Evolutionary conservation across 2,113 vertebrate species (phyloP), one percentile per base, ranked within the genome.

Genomic region (Speoplatyrhinus poulsoni): DNA sequence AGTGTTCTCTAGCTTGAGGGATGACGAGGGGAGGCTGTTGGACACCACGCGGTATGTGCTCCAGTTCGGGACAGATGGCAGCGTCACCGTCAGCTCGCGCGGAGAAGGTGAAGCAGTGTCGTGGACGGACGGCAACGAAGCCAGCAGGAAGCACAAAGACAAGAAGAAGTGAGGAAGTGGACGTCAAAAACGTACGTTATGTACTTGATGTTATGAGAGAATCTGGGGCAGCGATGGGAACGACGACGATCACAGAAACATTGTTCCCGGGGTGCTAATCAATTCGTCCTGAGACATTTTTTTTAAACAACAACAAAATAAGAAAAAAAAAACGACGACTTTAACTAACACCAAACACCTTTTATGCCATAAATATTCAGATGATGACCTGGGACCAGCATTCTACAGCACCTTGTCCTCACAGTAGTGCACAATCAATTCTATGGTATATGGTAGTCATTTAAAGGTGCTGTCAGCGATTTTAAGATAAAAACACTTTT

Each of bases 1-100:
- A 17, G 95, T 98, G 13, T 96, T 96, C 2, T 94, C 93, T 64
- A 88, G 92, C 13, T 89, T 99, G 74, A 87, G 93, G 68, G 96
- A 98, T 0, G 93, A 95, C 63, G 90, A 96, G 0, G 96, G 95
- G 1, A 85, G 90, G 16, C 94, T 94, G 9, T 94, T 96, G 84
- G 92, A 94, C 0, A 88, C 93, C 6, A 89, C 81, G 48, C 93
- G 93, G 15, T 92, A 94, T 36, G 84, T 91, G 12, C 93, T 97
- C 49, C 89, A 95, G 72, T 94, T 95, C 6, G 92, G 88, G 13
- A 85, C 89, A 1, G 82, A 93, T 1, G 93, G 92, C 56, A 92
- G 86, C 0, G 90, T 95, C 33, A 77, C 15, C 0, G 73, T 82
- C 53, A 64, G 67, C 0, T 67, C 84, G 47, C 73, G 19, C 1